Conservation (phyloP, 2,113 vertebrate species). For the Patagioenas fasciata region DNA sequence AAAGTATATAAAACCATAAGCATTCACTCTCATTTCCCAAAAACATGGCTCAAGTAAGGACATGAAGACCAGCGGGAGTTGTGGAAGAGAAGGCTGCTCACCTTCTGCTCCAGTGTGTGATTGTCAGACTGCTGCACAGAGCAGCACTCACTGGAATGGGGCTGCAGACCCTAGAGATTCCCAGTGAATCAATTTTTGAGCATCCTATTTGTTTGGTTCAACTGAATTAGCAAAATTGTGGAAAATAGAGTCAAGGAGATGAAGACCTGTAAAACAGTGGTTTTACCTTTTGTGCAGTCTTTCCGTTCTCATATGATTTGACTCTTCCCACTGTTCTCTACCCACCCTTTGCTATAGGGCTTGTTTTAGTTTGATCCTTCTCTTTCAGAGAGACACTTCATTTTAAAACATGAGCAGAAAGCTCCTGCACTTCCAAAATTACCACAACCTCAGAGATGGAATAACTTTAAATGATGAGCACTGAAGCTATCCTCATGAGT, state of each 20-base stretch:
- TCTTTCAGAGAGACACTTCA: background rate
- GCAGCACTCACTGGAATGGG: background rate
- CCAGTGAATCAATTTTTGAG: background rate
- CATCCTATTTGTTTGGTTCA: background rate
- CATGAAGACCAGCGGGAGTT: fast-evolving
- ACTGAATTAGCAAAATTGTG: background rate
- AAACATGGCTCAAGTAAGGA: background rate
- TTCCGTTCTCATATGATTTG: background rate
- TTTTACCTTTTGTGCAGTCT: background rate
- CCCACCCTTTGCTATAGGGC: background rate
- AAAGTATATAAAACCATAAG: fast-evolving
- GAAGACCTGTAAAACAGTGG: background rate
- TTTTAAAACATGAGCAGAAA: background rate
- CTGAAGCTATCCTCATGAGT: slow-evolving; percentile 30
- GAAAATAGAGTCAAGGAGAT: background rate
- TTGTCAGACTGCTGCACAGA: background rate
- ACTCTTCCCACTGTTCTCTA: background rate
- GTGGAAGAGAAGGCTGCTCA: fast-evolving
- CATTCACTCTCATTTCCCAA: background rate
- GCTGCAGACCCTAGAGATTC: background rate
- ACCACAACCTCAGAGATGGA: background rate
- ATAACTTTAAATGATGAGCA: slow-evolving; percentile 28
- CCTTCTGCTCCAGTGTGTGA: fast-evolving
- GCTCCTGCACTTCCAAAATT: background rate
- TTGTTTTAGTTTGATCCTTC: background rate